Evolutionary conservation across 92 coral and sea anemone genomes (phyloP), one percentile per base, ranked within the genome.

Genomic region (Galaxea fascicularis): DNA sequence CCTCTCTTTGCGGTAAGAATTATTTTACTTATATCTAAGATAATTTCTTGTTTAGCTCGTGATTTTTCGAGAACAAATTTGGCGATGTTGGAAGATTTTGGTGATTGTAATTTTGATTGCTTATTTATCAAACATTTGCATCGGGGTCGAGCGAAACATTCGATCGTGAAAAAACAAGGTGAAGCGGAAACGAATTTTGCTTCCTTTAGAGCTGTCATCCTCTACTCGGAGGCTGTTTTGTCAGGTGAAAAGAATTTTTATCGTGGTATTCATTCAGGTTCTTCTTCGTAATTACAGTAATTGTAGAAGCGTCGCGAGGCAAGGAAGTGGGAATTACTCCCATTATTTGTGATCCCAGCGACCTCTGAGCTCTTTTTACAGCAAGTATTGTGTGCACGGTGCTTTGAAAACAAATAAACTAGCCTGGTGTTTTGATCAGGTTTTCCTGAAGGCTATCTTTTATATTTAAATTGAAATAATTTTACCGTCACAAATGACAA

Each of bases 1-100:
- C 99, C 51, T 96, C 99, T 41, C 95, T 96, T 77, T 94, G 99
- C 74, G 99, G 99, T 96, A 80, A 89, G 99, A 73, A 22, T 45
- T 31, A 53, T 56, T 28, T 65, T 56, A 29, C 41, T 77, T 64
- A 31, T 79, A 47, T 65, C 75, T 29, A 31, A 52, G 47, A 31
- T 41, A 29, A 30, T 66, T 70, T 46, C 60, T 45, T 57, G 65
- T 63, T 60, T 57, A 73, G 41, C 27, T 9, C 31, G 28, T 72
- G 49, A 41, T 86, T 73, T 59, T 70, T 53, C 17, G 28, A 54
- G 65, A 22, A 12, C 60, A 47, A 65, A 20, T 20, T 81, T 21
- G 75, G 63, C 49, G 31, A 24, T 29, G 5, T 56, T 86, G 45
- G 76, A 24, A 60, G 53, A 26, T 56, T 78, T 68, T 65, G 49